A percentile compares a stretch with the other conserved stretches of the same genome.
These are phyloP conservation scores for Osmerus eperlanus DNA, from an alignment of 2,113 vertebrate genomes.

Conservation along the genomic window DNA sequence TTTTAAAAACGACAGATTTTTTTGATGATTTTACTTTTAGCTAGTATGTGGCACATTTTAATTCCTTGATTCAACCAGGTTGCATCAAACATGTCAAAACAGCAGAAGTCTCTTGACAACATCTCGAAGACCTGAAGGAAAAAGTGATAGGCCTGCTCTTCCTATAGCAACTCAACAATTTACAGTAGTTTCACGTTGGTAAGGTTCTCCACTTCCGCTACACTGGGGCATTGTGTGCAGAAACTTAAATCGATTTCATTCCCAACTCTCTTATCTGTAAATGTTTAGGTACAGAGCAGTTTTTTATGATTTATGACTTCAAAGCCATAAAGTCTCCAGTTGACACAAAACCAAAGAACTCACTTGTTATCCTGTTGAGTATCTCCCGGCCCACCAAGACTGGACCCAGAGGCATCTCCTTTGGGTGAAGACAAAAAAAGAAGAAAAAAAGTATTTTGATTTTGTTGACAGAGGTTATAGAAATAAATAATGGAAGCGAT, in stretches of 20 bases:
- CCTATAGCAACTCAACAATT: slow-evolving; percentile 53
- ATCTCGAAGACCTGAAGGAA: too few species aligned
- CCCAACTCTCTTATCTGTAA: slow-evolving; percentile 79
- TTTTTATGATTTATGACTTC: slow-evolving; percentile 87
- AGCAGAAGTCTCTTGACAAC: too few species aligned
- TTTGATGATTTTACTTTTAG: too few species aligned
- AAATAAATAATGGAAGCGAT: slow-evolving; percentile 72
- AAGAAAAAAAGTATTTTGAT: slow-evolving; percentile 66
- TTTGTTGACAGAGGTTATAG: slow-evolving; percentile 70
- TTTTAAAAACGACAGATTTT: too few species aligned
- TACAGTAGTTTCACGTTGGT: slow-evolving; percentile 68
- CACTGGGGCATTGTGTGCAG: slow-evolving; percentile 66
- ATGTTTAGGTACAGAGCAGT: slow-evolving; percentile 75
- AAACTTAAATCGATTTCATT: slow-evolving; percentile 82
- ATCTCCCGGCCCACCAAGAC: slow-evolving; percentile 59
- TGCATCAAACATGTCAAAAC: too few species aligned
- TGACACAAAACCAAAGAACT: slow-evolving; percentile 68
- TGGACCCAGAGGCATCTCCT: slow-evolving; percentile 41
- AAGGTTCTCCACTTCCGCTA: slow-evolving; percentile 69
- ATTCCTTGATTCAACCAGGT: too few species aligned
- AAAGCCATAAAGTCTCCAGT: slow-evolving; percentile 74
- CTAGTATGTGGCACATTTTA: too few species aligned
- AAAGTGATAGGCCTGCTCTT: slow-evolving; percentile 6
- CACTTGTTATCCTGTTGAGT: slow-evolving; percentile 50
- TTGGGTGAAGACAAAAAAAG: too few species aligned